phyloP scores from a whole-genome alignment of 2,113 vertebrate genomes.

The Tachuris rubrigastra region DNA sequence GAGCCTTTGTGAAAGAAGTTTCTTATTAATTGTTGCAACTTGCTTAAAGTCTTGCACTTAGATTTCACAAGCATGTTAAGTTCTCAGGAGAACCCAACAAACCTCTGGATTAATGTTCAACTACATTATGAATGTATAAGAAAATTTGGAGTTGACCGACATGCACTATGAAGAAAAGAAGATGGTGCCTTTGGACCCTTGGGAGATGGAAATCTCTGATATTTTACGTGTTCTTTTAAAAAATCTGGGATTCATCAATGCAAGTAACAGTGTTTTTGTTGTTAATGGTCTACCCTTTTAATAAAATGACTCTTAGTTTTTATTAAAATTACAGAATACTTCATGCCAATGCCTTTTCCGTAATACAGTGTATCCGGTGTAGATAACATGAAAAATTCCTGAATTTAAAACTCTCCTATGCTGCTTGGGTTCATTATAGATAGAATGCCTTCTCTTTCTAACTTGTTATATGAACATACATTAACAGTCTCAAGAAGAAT shows the following conservation, averaged over 20 bases:
- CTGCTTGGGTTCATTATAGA: background rate
- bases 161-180: background rate
- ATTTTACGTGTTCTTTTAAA: background rate
- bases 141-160: background rate
- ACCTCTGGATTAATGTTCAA: background rate
- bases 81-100: background rate
- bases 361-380: background rate
- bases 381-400: background rate
- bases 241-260: background rate
- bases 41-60: accelerated
- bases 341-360: background rate
- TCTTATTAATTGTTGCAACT: background rate
- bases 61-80: background rate
- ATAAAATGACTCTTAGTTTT: background rate
- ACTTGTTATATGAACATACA: too few species aligned
- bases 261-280: background rate
- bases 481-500: too few species aligned
- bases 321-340: background rate
- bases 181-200: background rate
- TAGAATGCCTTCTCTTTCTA: too few species aligned
- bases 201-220: background rate
- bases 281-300: background rate
- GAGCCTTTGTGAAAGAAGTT: background rate
- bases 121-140: background rate
- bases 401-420: background rate